Evolutionary conservation across 2,113 vertebrate genomes (phyloP).

Genomic region (Tachysurus vachellii): DNA sequence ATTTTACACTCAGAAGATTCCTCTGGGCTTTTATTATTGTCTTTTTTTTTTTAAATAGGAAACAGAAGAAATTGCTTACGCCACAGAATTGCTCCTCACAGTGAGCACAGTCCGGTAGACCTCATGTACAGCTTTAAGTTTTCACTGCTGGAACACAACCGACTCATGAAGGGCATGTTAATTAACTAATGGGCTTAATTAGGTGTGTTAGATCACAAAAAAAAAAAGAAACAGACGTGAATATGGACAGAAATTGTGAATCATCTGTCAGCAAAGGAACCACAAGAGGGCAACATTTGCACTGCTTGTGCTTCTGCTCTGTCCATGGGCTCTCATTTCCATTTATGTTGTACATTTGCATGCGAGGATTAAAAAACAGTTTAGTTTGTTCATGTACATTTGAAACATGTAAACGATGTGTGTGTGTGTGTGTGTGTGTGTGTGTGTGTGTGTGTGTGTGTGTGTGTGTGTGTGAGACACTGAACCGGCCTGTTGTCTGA

Average conservation of each 20-base stretch:
- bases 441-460: background rate
- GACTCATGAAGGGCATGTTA: background rate
- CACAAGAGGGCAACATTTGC: conserved; percentile 98
- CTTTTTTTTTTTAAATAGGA: background rate
- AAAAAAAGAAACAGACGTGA: background rate
- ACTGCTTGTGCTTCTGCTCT: conserved; percentile 77
- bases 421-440: conserved; percentile 34
- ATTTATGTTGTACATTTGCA: conserved; percentile 74
- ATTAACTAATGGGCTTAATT: background rate
- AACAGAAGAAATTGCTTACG: background rate
- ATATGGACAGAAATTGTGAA: background rate
- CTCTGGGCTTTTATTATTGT: conserved; percentile 7
- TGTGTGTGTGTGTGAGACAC: conserved; percentile 31
- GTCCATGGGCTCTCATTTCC: conserved; percentile 66
- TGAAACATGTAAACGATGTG: conserved; percentile 66
- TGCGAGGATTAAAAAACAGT: conserved; percentile 69
- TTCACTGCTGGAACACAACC: background rate
- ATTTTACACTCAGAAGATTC: background rate
- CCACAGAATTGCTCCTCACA: background rate
- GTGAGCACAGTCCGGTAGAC: background rate
- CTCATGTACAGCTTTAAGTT: background rate
- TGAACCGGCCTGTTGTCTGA: conserved; percentile 58
- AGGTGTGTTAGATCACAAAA: background rate
- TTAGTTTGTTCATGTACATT: conserved; percentile 75
- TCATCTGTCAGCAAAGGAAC: conserved; percentile 60